A percentile compares a stretch with the other conserved stretches of the same genome.
phyloP scores from a whole-genome alignment of 2,113 vertebrate species.

The Pteronura brasiliensis region DNA sequence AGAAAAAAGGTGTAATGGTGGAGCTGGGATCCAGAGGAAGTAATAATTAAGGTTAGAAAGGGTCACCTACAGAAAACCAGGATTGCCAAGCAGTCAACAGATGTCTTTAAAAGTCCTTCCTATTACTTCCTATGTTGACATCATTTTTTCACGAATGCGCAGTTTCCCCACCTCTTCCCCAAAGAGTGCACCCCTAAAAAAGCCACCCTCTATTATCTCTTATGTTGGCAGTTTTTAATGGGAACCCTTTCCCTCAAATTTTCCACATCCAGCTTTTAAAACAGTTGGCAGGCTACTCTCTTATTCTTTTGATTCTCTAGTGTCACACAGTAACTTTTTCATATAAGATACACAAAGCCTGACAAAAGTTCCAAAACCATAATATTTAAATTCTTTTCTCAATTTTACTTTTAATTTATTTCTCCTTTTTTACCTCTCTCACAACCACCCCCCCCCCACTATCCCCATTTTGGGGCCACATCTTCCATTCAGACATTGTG shows the following conservation, averaged over 20 bases:
- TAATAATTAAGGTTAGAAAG: neutral
- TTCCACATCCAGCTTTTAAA: neutral
- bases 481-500: slow-evolving; percentile 4
- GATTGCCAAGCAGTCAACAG: neutral
- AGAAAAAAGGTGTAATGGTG: neutral
- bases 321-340: neutral
- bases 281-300: neutral
- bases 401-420: neutral
- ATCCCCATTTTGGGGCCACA: neutral
- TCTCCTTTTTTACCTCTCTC: neutral
- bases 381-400: neutral
- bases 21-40: neutral
- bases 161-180: neutral
- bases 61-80: neutral
- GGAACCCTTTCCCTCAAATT: neutral
- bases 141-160: neutral
- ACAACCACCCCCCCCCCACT: accelerated
- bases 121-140: neutral
- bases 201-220: neutral
- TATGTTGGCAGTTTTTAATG: neutral
- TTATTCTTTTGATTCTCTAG: neutral
- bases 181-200: neutral
- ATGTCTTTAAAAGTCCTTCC: neutral
- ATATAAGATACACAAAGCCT: neutral
- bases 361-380: neutral